phyloP scores from a whole-genome alignment of 2,113 vertebrate species.

The Amphiprion percula region DNA sequence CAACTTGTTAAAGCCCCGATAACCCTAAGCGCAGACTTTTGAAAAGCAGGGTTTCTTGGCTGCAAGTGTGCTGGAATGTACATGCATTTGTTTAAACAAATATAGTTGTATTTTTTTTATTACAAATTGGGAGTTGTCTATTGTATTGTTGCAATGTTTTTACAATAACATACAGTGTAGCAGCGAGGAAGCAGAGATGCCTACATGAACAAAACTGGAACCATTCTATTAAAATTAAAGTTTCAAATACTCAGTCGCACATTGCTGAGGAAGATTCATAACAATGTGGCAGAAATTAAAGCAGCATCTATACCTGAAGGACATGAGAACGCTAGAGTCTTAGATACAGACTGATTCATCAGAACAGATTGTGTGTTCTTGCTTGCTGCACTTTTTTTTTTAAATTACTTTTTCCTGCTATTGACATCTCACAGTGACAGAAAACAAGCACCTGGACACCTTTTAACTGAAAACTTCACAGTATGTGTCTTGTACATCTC shows the following conservation, averaged over 20 bases:
- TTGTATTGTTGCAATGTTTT: background rate
- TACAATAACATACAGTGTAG: too few relatives aligned
- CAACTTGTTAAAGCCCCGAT: constrained; percentile 43
- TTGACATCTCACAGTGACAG: background rate
- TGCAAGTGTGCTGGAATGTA: background rate
- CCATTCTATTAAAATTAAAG: too few relatives aligned
- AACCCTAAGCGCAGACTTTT: constrained; percentile 33
- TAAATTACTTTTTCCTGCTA: background rate
- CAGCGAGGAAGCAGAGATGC: too few relatives aligned
- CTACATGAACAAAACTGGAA: too few relatives aligned
- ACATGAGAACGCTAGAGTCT: background rate
- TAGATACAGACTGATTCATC: background rate
- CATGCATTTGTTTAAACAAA: background rate
- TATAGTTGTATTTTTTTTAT: background rate
- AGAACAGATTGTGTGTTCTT: background rate
- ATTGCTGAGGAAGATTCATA: too few relatives aligned
- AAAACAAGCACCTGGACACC: background rate
- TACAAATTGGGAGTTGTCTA: too few relatives aligned
- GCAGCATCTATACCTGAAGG: too few relatives aligned
- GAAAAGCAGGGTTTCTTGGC: background rate
- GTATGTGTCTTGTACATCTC: background rate
- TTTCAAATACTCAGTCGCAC: too few relatives aligned
- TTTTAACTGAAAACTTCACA: background rate
- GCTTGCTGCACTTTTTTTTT: background rate
- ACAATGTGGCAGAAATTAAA: too few relatives aligned